phyloP scores from a whole-genome alignment of 2,797 vertebrate genomes.

The Enteromius trimaculatus region DNA sequence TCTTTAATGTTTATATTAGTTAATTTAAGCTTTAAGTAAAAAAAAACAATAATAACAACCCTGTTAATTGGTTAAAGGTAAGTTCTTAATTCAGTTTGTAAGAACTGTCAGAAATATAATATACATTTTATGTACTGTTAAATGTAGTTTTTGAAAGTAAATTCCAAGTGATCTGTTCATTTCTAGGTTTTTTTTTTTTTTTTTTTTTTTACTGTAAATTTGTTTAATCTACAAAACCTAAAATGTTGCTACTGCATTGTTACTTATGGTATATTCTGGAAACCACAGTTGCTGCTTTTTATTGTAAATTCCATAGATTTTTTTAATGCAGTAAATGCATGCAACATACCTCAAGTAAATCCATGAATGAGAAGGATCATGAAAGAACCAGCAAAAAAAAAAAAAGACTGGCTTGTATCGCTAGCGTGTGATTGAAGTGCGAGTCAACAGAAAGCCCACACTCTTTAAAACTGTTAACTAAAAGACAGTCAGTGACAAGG shows the following conservation, averaged over 20 bases:
- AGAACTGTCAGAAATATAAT: neutral
- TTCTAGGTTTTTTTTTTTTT: neutral
- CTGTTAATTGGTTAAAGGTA: neutral
- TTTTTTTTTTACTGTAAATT: too few relatives aligned
- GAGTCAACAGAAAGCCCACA: constrained; percentile 51
- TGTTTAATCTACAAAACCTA: too few relatives aligned
- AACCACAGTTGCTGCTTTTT: neutral
- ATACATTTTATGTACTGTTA: neutral
- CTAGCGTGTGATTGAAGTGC: constrained; percentile 61
- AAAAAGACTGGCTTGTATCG: neutral
- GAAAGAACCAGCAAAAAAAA: neutral
- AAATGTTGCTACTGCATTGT: too few relatives aligned
- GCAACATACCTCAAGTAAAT: neutral
- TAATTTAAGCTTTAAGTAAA: neutral
- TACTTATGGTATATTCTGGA: neutral
- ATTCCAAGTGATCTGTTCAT: neutral
- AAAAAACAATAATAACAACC: neutral
- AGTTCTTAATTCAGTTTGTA: neutral
- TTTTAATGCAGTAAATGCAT: neutral
- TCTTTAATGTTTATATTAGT: neutral
- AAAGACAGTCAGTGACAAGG: constrained; percentile 68
- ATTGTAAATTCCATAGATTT: neutral
- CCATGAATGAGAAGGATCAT: constrained; percentile 18
- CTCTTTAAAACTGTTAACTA: constrained; percentile 71
- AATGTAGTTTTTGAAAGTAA: neutral